Evolutionary conservation across 2,888 invertebrate species (phyloP).

Genomic region (Parnassius apollo): DNA sequence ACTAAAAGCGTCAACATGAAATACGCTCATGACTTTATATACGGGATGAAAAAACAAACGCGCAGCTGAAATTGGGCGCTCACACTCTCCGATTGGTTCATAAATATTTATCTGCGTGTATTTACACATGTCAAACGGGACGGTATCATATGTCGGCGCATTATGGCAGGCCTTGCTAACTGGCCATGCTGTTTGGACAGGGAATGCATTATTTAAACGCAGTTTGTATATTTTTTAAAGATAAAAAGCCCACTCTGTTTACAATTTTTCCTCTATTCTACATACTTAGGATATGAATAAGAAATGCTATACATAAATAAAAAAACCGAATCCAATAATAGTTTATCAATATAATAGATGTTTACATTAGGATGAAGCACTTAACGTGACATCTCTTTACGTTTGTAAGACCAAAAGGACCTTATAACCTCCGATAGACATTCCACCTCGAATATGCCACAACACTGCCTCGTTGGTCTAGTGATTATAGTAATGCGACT

Average conservation of each 20-base stretch:
- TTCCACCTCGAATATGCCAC: too few species aligned
- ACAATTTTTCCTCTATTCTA: constrained; percentile 5
- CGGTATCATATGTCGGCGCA: constrained; percentile 28
- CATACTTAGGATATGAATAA: constrained; percentile 1
- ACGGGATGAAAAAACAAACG: constrained; percentile 27
- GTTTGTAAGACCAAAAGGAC: too few species aligned
- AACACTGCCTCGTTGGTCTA: too few species aligned
- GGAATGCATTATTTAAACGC: constrained; percentile 15
- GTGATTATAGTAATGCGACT: too few species aligned
- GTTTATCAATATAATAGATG: too few species aligned
- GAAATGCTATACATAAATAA: too few species aligned
- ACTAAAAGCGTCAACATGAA: constrained; percentile 11
- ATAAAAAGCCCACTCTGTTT: constrained; percentile 10
- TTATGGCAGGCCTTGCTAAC: constrained; percentile 38
- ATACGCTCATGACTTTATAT: constrained; percentile 4
- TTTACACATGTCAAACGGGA: constrained; percentile 50
- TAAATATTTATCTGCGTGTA: constrained; percentile 46
- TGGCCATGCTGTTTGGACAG: constrained; percentile 43
- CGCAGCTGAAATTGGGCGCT: constrained; percentile 30
- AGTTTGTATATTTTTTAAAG: constrained; percentile 2
- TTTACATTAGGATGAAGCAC: neutral
- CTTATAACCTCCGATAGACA: too few species aligned
- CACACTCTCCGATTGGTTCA: constrained; percentile 36
- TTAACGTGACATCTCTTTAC: too few species aligned
- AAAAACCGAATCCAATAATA: too few species aligned